These are phyloP conservation scores for Melanostoma scalare DNA, from an alignment of 2,888 invertebrate genomes.

Conservation along the genomic window DNA sequence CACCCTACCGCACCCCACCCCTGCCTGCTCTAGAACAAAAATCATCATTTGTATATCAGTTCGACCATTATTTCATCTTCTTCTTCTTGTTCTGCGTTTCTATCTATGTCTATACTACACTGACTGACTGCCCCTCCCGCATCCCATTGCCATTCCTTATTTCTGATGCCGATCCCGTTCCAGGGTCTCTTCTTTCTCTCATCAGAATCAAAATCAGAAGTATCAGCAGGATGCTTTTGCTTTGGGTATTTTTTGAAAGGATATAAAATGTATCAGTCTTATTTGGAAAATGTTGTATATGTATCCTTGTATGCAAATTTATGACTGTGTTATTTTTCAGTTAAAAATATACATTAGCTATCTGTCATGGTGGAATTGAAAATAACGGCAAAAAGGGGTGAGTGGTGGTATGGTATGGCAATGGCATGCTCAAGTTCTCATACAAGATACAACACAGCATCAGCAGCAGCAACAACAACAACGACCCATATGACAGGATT, in stretches of 20 bases:
- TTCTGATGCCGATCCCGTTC: slow-evolving; percentile 3
- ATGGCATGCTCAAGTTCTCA: slow-evolving; percentile 1
- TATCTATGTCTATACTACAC: no score
- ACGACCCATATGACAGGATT: slow-evolving; percentile 58
- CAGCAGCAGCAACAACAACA: neutral
- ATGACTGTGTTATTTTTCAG: slow-evolving; percentile 72
- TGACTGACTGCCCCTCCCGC: neutral
- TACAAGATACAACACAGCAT: slow-evolving; percentile 15
- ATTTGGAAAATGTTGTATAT: slow-evolving; percentile 41
- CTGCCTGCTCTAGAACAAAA: slow-evolving; percentile 58
- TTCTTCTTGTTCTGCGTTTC: slow-evolving; percentile 36
- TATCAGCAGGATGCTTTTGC: slow-evolving; percentile 51
- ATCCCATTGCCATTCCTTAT: slow-evolving; percentile 3
- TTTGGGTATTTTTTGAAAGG: slow-evolving; percentile 58
- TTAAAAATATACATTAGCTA: slow-evolving; percentile 73
- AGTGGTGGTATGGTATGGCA: slow-evolving; percentile 26
- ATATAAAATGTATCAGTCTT: slow-evolving; percentile 65
- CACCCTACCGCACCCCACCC: no score
- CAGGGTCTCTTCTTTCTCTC: slow-evolving; percentile 13
- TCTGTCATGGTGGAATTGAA: slow-evolving; percentile 68
- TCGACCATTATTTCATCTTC: slow-evolving; percentile 71
- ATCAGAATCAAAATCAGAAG: slow-evolving; percentile 16
- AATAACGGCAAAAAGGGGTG: slow-evolving; percentile 62
- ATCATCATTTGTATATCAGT: slow-evolving; percentile 73
- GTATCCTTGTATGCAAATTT: slow-evolving; percentile 68